These are phyloP conservation scores for Cinclus cinclus DNA, from an alignment of 2,113 vertebrate genomes.

Conservation along the genomic window DNA sequence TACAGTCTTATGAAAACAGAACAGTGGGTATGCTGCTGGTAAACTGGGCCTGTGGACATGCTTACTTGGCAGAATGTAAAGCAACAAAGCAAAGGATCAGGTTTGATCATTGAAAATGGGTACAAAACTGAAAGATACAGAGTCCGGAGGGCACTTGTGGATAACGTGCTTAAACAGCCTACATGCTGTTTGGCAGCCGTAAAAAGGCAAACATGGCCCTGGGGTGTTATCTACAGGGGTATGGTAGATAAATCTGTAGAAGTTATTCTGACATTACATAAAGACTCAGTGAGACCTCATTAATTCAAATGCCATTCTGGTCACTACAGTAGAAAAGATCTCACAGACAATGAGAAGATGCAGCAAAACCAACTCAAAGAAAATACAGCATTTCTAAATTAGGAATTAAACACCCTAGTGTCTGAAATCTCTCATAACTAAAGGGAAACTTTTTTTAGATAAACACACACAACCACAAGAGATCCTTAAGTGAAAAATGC, in stretches of 20 bases:
- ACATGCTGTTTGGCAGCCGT: conserved; percentile 64
- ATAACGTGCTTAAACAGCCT: conserved; percentile 55
- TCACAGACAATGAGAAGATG: conserved; percentile 46
- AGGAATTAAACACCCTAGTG: not conserved
- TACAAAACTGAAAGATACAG: conserved; percentile 61
- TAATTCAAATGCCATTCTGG: conserved; percentile 66
- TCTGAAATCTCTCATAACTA: not conserved
- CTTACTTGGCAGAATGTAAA: conserved; percentile 61
- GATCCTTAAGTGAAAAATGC: not conserved
- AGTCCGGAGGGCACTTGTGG: conserved; percentile 65
- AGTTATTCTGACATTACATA: conserved; percentile 70
- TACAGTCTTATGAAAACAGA: not conserved
- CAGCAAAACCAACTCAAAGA: not conserved
- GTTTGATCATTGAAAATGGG: conserved; percentile 68
- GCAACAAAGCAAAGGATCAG: conserved; percentile 61
- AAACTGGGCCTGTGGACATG: conserved; percentile 25
- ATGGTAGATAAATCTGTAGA: conserved; percentile 50
- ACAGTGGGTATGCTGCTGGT: not conserved
- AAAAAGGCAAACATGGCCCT: conserved; percentile 68
- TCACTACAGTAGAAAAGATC: conserved; percentile 49
- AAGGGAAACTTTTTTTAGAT: not conserved
- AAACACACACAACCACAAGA: not conserved
- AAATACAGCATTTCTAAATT: not conserved
- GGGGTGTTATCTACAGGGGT: conserved; percentile 62
- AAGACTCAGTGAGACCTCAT: conserved; percentile 68